Base-by-base conservation (phyloP, 2,113 vertebrate genomes). In the Anthoscopus minutus region DNA sequence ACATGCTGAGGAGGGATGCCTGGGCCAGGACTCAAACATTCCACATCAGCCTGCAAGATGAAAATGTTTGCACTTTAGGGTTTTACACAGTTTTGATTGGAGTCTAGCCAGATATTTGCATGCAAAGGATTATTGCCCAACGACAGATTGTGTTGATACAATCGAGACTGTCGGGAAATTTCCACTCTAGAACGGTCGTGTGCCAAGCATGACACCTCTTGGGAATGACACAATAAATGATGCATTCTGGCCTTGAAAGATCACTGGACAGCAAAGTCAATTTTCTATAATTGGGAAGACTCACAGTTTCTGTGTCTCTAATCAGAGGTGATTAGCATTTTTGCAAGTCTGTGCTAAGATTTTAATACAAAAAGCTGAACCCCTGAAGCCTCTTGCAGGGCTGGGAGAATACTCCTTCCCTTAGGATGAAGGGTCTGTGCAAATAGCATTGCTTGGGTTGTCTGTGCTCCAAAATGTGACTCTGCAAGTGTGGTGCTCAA, bases 51-150 rank as follows among this genome's bases (percentile, higher is more conserved):
- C 89, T 69, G 40, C 51, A 81, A 88, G 79, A 86, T 88, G 61
- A 58, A 92, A 67, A 86, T 42, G 45, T 71, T 89, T 90, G 83
- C 20, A 81, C 73, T 72, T 86, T 69, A 70, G 83, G 6, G 1
- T 86, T 96, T 80, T 94, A 53, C 45, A 81, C 42, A 42, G 85
- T 90, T 97, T 93, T 84, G 71, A 9, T 81, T 97, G 95, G 94
- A 91, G 31, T 6, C 60, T 18, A 4, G 93, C 92, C 94, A 96
- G 85, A 51, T 81, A 88, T 77, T 94, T 94, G 72, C 76, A 87
- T 92, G 91, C 81, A 82, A 79, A 93, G 79, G 88, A 79, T 93
- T 91, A 88, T 96, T 97, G 93, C 94, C 90, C 86, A 96, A 93
- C 92, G 81, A 93, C 81, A 94, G 88, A 91, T 79, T 62, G 58